These are phyloP conservation scores for Piezodorus guildinii DNA, from an alignment of 1,140 invertebrate genomes.

Conservation along the genomic window DNA sequence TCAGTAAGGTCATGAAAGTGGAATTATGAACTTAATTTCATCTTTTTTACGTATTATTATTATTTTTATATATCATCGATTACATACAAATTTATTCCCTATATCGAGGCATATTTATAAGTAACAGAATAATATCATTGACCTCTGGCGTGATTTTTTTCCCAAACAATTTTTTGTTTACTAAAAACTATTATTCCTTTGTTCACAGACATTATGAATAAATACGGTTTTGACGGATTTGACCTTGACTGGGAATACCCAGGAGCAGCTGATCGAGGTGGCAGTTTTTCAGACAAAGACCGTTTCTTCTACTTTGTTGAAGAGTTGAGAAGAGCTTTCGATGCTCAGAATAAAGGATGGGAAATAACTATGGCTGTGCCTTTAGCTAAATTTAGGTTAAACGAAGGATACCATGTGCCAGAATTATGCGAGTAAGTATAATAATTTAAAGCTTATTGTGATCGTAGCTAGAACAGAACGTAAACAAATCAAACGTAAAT, in stretches of 20 bases:
- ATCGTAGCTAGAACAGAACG: too few species aligned
- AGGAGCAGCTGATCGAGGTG: slow-evolving; percentile 71
- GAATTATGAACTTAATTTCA: too few species aligned
- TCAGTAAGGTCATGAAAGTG: too few species aligned
- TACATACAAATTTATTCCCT: too few species aligned
- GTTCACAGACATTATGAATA: slow-evolving; percentile 52
- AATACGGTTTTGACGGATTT: slow-evolving; percentile 68
- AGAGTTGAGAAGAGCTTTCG: slow-evolving; percentile 65
- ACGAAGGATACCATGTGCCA: slow-evolving; percentile 79
- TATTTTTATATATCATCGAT: too few species aligned
- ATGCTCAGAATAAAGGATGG: slow-evolving; percentile 59
- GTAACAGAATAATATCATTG: too few species aligned
- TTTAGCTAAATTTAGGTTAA: slow-evolving; percentile 67
- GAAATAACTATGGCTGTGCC: slow-evolving; percentile 80
- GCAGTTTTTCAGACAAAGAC: slow-evolving; percentile 70
- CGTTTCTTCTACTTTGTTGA: slow-evolving; percentile 71
- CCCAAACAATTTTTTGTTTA: too few species aligned
- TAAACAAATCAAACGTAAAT: too few species aligned
- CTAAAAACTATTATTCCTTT: not conserved
- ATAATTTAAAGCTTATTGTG: too few species aligned
- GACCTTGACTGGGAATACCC: slow-evolving; percentile 83
- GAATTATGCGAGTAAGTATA: slow-evolving; percentile 70
- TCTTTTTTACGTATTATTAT: too few species aligned
- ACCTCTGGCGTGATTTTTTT: too few species aligned
- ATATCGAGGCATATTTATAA: too few species aligned